These are phyloP conservation scores for Acipenser oxyrinchus DNA, from an alignment of 2,797 vertebrate species.

Conservation along the genomic window DNA sequence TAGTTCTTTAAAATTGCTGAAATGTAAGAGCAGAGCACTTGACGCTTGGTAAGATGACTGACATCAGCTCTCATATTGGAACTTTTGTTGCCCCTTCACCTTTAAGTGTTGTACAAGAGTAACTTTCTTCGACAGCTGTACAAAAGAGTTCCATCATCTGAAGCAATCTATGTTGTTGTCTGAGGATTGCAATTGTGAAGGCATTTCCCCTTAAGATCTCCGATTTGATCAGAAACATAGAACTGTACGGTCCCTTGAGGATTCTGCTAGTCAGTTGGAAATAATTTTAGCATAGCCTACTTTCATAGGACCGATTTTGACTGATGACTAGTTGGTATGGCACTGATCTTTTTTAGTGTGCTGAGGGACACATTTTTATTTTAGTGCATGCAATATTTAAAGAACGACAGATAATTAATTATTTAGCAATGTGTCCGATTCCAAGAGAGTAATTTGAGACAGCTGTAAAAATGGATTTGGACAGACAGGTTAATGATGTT, in stretches of 20 bases:
- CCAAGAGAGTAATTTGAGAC: constrained; percentile 1
- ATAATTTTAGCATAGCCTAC: constrained; percentile 29
- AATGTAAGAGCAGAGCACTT: too few species aligned
- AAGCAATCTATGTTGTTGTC: not conserved
- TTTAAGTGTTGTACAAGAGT: constrained; percentile 20
- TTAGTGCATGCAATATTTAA: constrained; percentile 38
- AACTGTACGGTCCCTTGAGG: constrained; percentile 26
- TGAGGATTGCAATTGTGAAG: too few species aligned
- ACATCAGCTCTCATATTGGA: too few species aligned
- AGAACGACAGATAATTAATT: constrained; percentile 37
- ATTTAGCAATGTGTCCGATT: constrained; percentile 32
- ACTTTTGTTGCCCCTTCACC: constrained; percentile 13
- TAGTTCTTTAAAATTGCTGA: too few species aligned
- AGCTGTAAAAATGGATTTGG: constrained; percentile 7
- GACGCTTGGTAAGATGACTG: too few species aligned
- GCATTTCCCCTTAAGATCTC: constrained; percentile 18
- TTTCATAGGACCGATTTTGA: constrained; percentile 17
- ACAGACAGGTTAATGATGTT: not conserved
- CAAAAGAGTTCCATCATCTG: constrained; percentile 1
- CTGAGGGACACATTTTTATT: constrained; percentile 14
- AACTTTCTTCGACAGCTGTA: constrained; percentile 13
- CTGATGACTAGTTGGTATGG: constrained; percentile 16
- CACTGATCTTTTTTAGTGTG: constrained; percentile 23
- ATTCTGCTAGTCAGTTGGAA: constrained; percentile 15
- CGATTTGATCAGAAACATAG: constrained; percentile 38